Evolutionary conservation across 2,888 invertebrate species (phyloP).

Genomic region (Erebia palarica): DNA sequence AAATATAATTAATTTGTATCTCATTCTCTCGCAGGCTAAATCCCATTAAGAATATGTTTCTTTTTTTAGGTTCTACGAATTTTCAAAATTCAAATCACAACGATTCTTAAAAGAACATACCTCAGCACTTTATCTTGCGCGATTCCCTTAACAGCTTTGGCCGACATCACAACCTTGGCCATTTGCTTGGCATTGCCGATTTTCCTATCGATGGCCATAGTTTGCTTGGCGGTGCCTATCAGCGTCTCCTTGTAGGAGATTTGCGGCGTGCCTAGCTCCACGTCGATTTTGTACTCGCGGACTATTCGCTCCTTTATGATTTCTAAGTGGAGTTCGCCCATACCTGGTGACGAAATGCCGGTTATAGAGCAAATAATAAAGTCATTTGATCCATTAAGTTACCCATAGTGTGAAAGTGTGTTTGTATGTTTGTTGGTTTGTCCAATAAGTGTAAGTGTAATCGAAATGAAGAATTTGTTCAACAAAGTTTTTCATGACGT

Average conservation of each 20-base stretch:
- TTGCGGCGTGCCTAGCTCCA: slow-evolving; percentile 94
- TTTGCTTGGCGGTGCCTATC: slow-evolving; percentile 63
- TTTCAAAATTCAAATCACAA: too few species aligned
- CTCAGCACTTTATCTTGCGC: slow-evolving; percentile 72
- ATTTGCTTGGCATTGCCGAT: slow-evolving; percentile 84
- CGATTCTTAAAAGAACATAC: slow-evolving; percentile 51
- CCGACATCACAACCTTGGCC: slow-evolving; percentile 84
- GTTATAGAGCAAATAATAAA: too few species aligned
- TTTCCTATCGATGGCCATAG: slow-evolving; percentile 82
- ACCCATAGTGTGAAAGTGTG: too few species aligned
- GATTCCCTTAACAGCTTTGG: slow-evolving; percentile 76
- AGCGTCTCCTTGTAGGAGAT: slow-evolving; percentile 95
- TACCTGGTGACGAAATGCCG: slow-evolving; percentile 80
- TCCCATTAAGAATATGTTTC: too few species aligned
- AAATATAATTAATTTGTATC: too few species aligned
- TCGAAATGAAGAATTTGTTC: too few species aligned
- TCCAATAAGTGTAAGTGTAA: too few species aligned
- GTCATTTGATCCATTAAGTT: too few species aligned
- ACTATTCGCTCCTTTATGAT: slow-evolving; percentile 94
- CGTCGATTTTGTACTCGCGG: slow-evolving; percentile 95
- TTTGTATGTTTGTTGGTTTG: too few species aligned
- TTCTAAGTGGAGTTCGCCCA: slow-evolving; percentile 99
- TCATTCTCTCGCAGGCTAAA: too few species aligned
- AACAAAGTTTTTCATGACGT: too few species aligned
- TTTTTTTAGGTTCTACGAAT: too few species aligned